Percentiles rank a stretch among this genome's conserved stretches.
These are phyloP conservation scores for Leptodon cayanensis DNA, from an alignment of 2,797 vertebrate genomes.

Conservation along the genomic window DNA sequence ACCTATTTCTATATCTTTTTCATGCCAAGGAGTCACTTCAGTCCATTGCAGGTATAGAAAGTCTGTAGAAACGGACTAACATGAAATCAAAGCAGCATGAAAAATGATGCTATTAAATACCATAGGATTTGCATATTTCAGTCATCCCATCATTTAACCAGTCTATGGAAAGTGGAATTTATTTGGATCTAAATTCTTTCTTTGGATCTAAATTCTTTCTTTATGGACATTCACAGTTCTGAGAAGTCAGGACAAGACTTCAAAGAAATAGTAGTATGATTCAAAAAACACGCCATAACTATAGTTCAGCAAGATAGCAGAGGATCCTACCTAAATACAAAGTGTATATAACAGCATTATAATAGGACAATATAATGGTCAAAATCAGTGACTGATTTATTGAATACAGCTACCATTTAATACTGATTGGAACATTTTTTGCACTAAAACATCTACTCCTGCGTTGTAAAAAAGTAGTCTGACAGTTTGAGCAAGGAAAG, in stretches of 20 bases:
- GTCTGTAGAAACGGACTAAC: not conserved
- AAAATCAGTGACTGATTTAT: not conserved
- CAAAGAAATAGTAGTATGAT: not conserved
- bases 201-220: not conserved
- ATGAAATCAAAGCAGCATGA: not conserved
- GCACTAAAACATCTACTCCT: not conserved
- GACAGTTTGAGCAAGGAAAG: not conserved
- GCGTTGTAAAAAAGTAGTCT: not conserved
- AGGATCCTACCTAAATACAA: not conserved
- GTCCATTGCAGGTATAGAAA: not conserved
- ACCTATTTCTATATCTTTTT: not conserved
- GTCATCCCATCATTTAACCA: not conserved
- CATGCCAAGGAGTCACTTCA: not conserved
- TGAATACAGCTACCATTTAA: not conserved
- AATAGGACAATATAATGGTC: not conserved
- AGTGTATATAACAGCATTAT: rapidly evolving
- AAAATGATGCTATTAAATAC: not conserved
- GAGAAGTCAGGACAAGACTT: not conserved
- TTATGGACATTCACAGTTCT: not conserved
- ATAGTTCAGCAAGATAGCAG: not conserved
- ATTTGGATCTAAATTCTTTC: not conserved
- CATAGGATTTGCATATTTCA: not conserved
- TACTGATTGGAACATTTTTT: not conserved
- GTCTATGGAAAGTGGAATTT: not conserved
- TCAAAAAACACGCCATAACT: not conserved